phyloP scores from a whole-genome alignment of 2,888 invertebrate species.

The Drosophila robusta region DNA sequence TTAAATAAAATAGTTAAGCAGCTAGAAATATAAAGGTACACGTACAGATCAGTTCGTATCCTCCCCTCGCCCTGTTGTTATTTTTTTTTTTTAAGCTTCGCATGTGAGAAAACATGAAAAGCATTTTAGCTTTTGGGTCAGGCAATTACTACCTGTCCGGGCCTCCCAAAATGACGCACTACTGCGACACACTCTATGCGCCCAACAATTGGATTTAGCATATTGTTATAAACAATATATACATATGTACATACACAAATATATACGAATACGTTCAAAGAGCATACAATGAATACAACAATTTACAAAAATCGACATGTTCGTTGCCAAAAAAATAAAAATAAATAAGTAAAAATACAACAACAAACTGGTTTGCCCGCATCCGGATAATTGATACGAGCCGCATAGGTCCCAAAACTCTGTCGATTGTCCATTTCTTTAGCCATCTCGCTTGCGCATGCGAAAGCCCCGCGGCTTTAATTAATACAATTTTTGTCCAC shows the following conservation, averaged over 20 bases:
- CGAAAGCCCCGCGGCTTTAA: constrained; percentile 51
- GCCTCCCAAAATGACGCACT: constrained; percentile 41
- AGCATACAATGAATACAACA: constrained; percentile 28
- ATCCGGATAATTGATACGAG: constrained; percentile 68
- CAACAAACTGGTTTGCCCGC: constrained; percentile 68
- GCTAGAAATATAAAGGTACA: constrained; percentile 1
- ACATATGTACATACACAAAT: background rate
- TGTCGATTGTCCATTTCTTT: constrained; percentile 44
- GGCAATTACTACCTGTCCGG: constrained; percentile 2
- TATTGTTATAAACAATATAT: constrained; percentile 32
- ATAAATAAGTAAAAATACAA: constrained; percentile 16
- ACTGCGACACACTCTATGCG: constrained; percentile 43
- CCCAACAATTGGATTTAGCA: constrained; percentile 37
- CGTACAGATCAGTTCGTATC: constrained; percentile 7
- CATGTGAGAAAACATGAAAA: constrained; percentile 50
- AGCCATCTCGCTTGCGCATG: constrained; percentile 45
- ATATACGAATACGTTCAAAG: constrained; percentile 17
- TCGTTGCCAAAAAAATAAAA: constrained; percentile 40
- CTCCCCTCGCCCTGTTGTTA: background rate
- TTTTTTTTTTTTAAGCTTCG: constrained; percentile 20
- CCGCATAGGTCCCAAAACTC: constrained; percentile 25
- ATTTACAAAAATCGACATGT: constrained; percentile 37
- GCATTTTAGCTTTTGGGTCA: constrained; percentile 45
- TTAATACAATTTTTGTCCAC: constrained; percentile 25
- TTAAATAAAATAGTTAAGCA: background rate